phyloP scores from a whole-genome alignment of 2,888 invertebrate genomes.

The Apamea crenata region DNA sequence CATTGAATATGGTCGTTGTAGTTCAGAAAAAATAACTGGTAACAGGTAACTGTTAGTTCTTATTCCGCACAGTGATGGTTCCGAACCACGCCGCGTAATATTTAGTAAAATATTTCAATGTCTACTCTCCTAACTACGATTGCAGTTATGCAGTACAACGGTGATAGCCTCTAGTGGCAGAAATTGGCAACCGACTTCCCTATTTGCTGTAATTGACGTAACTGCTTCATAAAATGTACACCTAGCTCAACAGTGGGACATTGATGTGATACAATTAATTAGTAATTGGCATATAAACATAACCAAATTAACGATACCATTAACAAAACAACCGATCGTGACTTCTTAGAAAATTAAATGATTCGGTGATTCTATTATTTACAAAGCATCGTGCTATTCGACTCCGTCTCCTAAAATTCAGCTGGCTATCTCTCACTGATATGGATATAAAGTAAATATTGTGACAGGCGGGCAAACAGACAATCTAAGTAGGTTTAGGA shows the following conservation, averaged over 20 bases:
- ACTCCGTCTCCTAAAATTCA: neutral
- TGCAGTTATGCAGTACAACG: neutral
- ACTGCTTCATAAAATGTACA: conserved; percentile 12
- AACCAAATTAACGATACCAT: neutral
- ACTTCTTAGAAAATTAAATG: neutral
- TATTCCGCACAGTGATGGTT: neutral
- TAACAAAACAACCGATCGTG: neutral
- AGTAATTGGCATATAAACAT: conserved; percentile 1
- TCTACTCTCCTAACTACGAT: neutral
- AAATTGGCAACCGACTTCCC: conserved; percentile 14
- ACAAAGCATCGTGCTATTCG: neutral
- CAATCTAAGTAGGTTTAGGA: conserved; percentile 2
- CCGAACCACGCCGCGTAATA: neutral
- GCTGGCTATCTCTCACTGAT: neutral
- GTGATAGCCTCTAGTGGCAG: conserved; percentile 1
- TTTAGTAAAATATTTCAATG: neutral
- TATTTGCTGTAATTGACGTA: conserved; percentile 22
- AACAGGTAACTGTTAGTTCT: neutral
- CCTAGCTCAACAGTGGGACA: conserved; percentile 8
- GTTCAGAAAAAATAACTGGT: neutral
- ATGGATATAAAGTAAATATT: neutral
- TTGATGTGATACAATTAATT: conserved; percentile 4
- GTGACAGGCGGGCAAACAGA: neutral
- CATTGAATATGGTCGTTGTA: neutral
- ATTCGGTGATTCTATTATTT: neutral